A percentile compares a stretch with the other conserved stretches of the same genome.
phyloP scores from a whole-genome alignment of 2,797 vertebrate species.

The Heterohyrax brucei region DNA sequence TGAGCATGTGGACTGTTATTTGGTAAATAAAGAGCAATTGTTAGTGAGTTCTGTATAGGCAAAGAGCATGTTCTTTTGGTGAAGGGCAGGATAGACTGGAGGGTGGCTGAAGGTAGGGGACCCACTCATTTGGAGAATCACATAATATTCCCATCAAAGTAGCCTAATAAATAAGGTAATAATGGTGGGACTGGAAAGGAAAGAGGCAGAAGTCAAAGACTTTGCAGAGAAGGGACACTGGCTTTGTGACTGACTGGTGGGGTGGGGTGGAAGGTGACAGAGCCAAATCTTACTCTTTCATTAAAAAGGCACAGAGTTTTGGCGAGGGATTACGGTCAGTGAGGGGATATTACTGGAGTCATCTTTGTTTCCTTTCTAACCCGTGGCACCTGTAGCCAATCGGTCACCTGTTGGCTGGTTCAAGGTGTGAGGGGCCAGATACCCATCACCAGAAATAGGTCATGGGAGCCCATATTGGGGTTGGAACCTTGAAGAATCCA shows the following conservation, averaged over 20 bases:
- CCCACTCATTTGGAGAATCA: neutral
- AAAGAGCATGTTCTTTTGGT: neutral
- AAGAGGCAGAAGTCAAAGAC: neutral
- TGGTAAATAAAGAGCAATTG: neutral
- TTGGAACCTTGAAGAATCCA: slow-evolving; percentile 15
- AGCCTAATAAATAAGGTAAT: neutral
- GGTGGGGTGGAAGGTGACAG: neutral
- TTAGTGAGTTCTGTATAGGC: neutral
- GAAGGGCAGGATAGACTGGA: neutral
- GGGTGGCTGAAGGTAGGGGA: neutral
- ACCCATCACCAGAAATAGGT: neutral
- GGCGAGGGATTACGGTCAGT: neutral
- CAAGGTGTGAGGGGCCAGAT: neutral
- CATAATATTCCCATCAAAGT: neutral
- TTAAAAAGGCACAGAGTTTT: neutral
- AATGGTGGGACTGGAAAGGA: neutral
- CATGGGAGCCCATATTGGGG: neutral
- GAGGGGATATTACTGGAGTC: neutral
- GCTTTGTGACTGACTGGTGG: neutral
- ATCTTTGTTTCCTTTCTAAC: slow-evolving; percentile 43
- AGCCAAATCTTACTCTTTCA: neutral
- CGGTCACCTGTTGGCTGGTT: neutral
- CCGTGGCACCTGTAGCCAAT: neutral
- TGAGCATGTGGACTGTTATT: slow-evolving; percentile 30
- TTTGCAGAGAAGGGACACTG: slow-evolving; percentile 4